Conservation (phyloP, 2,888 invertebrate species). For the Cryptocheilus praepositus region DNA sequence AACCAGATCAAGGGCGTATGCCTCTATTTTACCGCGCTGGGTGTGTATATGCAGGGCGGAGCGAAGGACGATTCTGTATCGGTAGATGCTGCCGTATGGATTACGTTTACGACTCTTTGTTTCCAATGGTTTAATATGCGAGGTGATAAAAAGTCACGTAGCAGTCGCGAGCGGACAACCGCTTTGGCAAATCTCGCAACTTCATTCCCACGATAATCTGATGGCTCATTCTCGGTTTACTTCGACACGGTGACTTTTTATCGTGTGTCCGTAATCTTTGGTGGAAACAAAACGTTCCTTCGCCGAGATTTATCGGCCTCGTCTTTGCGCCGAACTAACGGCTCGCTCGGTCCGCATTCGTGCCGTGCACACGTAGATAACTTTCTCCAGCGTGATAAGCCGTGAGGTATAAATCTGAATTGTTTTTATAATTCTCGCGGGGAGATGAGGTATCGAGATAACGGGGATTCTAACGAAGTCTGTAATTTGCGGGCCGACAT, state of each 20-base stretch:
- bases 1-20: too few relatives aligned
- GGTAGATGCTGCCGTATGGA: too few relatives aligned
- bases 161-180: constrained; percentile 9
- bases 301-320: constrained; percentile 48
- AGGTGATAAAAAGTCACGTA: background rate
- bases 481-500: constrained; percentile 65
- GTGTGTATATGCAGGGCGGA: too few relatives aligned
- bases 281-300: constrained; percentile 54
- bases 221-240: constrained; percentile 25
- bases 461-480: constrained; percentile 68
- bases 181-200: constrained; percentile 20
- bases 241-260: constrained; percentile 45
- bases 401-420: constrained; percentile 68
- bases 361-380: constrained; percentile 54
- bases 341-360: constrained; percentile 32
- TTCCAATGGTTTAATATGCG: too few relatives aligned
- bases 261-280: constrained; percentile 48
- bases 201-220: constrained; percentile 45
- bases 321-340: constrained; percentile 38
- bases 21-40: too few relatives aligned
- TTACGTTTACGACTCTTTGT: too few relatives aligned
- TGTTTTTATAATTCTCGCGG: constrained; percentile 65
- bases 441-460: constrained; percentile 65
- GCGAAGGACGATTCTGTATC: too few relatives aligned
- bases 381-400: constrained; percentile 64